A percentile compares a stretch with the other conserved stretches of the same genome.
Conservation (phyloP, 2,797 vertebrate genomes). For the Mus caroli region DNA sequence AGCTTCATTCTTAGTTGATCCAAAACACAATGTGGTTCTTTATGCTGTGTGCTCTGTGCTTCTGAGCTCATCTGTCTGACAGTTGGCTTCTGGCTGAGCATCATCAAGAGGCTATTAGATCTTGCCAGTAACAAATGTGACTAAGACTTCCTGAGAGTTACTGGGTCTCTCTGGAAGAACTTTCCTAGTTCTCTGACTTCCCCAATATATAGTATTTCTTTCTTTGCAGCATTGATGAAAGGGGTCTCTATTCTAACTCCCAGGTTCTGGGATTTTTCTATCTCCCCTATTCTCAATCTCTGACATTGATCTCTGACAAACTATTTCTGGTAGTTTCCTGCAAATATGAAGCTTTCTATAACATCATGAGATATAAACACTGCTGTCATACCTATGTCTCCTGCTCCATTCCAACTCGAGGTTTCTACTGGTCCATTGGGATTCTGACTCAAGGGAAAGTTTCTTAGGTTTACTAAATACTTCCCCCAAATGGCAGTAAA, state of each 20-base stretch:
- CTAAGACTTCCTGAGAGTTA: background rate
- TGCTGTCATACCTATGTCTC: background rate
- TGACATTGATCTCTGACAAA: background rate
- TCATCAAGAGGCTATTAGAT: background rate
- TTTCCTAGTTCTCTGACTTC: background rate
- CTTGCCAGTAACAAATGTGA: background rate
- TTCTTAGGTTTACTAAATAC: background rate
- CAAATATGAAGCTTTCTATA: background rate
- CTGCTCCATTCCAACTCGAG: background rate
- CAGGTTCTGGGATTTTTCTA: background rate
- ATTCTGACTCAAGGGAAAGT: background rate
- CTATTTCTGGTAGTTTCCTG: background rate
- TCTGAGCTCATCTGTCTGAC: background rate
- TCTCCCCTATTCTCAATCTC: background rate
- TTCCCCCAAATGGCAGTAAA: background rate
- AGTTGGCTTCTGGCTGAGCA: background rate
- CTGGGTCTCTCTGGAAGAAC: background rate
- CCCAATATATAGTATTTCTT: background rate
- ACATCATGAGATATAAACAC: background rate
- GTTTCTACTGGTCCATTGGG: background rate
- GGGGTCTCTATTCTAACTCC: background rate
- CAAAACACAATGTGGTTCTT: background rate
- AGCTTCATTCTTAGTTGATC: constrained; percentile 1
- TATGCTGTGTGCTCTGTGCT: background rate
- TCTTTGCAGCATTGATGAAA: background rate